These are phyloP conservation scores for Channa argus DNA, from an alignment of 2,113 vertebrate genomes.

Conservation along the genomic window DNA sequence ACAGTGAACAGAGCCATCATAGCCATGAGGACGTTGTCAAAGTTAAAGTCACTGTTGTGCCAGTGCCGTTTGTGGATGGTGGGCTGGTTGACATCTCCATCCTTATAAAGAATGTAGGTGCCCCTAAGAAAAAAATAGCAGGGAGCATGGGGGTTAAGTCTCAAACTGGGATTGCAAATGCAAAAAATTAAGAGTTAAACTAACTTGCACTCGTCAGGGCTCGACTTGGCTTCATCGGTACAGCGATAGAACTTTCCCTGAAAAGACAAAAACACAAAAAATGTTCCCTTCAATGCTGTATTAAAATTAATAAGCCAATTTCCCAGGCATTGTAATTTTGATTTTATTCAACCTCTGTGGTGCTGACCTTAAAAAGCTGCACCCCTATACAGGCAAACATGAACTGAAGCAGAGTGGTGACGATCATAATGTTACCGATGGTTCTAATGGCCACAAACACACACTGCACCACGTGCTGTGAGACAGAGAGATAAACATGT, in stretches of 20 bases:
- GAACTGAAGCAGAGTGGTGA: constrained; percentile 98
- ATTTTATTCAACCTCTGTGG: background rate
- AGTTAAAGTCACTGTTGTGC: constrained; percentile 99
- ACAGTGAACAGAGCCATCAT: constrained; percentile 99
- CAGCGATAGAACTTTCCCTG: constrained; percentile 99
- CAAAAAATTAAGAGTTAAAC: constrained; percentile 44
- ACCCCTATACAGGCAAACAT: constrained; percentile 99
- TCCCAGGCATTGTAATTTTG: too few species aligned
- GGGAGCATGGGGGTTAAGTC: background rate
- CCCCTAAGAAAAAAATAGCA: constrained; percentile 78
- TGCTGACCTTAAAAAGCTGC: constrained; percentile 95
- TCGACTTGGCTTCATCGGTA: constrained; percentile 95
- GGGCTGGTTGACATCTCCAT: constrained; percentile 94
- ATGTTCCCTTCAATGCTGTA: background rate
- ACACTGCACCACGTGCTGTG: constrained; percentile 97
- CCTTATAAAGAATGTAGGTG: constrained; percentile 96
- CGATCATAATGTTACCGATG: constrained; percentile 99
- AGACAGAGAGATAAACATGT: background rate
- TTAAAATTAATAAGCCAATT: too few species aligned
- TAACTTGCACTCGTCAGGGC: constrained; percentile 93
- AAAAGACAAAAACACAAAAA: constrained; percentile 38
- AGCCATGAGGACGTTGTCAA: constrained; percentile 97
- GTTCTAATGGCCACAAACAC: constrained; percentile 99
- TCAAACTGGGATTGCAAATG: background rate
- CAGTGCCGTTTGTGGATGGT: constrained; percentile 91